Evolutionary conservation across 2,797 vertebrate genomes (phyloP).

Genomic region (Oreonectes daqikongensis): DNA sequence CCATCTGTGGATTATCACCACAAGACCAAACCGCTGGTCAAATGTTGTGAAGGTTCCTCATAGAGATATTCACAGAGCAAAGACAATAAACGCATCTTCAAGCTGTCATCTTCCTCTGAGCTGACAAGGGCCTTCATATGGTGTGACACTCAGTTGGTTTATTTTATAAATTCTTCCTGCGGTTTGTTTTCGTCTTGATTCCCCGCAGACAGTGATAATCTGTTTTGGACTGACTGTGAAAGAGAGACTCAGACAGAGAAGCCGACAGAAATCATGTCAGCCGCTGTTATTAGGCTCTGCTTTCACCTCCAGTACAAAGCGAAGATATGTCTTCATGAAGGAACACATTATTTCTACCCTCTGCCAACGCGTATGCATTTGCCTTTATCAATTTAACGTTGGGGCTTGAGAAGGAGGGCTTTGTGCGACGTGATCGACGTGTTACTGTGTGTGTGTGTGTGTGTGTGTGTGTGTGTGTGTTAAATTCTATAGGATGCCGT

Average conservation of each 20-base stretch:
- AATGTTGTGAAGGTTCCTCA: conserved; percentile 31
- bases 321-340: conserved; percentile 48
- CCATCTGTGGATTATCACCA: neutral
- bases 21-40: conserved; percentile 15
- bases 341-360: conserved; percentile 50
- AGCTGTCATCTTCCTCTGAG: conserved; percentile 23
- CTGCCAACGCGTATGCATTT: conserved; percentile 48
- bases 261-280: conserved; percentile 43
- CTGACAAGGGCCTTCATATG: conserved; percentile 41
- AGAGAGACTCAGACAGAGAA: conserved; percentile 36
- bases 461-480: too few relatives aligned
- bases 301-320: conserved; percentile 46
- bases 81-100: conserved; percentile 29
- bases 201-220: conserved; percentile 28
- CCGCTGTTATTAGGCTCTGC: conserved; percentile 46
- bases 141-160: conserved; percentile 42
- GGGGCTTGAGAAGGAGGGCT: conserved; percentile 38
- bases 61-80: conserved; percentile 14
- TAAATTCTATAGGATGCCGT: neutral
- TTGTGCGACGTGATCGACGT: conserved; percentile 40
- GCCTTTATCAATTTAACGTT: conserved; percentile 52
- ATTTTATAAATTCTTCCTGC: conserved; percentile 35
- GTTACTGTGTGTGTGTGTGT: conserved; percentile 18
- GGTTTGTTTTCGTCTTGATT: conserved; percentile 43
- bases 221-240: conserved; percentile 40